phyloP scores from a whole-genome alignment of 2,113 vertebrate genomes.

The Ceratotherium simum region DNA sequence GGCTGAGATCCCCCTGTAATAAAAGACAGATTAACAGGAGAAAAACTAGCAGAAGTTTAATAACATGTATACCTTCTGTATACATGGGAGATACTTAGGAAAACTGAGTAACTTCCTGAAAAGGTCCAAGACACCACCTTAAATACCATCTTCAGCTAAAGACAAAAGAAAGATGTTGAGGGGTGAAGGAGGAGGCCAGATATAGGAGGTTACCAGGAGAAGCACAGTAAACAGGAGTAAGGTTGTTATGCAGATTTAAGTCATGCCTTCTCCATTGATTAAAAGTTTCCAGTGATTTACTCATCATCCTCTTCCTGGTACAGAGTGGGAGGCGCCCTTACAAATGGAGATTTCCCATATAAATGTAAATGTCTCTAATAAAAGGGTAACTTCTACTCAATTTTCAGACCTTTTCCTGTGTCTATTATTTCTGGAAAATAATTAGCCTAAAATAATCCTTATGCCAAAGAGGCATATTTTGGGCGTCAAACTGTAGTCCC shows the following conservation, averaged over 20 bases:
- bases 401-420: not conserved
- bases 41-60: not conserved
- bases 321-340: not conserved
- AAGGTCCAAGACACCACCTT: not conserved
- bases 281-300: not conserved
- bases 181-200: no score
- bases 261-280: not conserved
- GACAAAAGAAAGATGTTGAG: not conserved
- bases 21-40: not conserved
- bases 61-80: not conserved
- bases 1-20: not conserved
- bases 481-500: not conserved
- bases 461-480: not conserved
- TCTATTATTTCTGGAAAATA: not conserved
- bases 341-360: not conserved
- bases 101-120: not conserved
- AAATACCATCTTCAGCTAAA: not conserved
- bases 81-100: no score
- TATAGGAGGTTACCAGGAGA: not conserved
- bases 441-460: not conserved
- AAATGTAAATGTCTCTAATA: not conserved
- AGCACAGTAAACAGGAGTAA: not conserved
- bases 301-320: not conserved
- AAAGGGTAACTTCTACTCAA: not conserved
- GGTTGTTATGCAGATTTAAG: not conserved